phyloP scores from a whole-genome alignment of 2,797 vertebrate genomes.

The Neomorphus geoffroyi region DNA sequence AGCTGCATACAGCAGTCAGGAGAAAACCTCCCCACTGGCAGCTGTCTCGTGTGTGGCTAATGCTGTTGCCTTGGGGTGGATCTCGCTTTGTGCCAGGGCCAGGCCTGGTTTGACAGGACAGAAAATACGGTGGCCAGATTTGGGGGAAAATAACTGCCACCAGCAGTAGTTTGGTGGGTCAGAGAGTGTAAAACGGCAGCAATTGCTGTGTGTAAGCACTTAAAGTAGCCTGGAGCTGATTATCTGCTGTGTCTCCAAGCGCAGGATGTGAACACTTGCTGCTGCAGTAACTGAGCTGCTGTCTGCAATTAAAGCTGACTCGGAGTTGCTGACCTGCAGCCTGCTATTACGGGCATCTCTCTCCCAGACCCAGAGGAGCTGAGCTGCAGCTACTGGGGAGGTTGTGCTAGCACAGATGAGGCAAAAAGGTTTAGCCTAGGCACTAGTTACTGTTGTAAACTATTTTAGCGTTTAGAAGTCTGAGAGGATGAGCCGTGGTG shows the following conservation, averaged over 20 bases:
- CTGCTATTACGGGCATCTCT: neutral
- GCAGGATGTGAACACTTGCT: neutral
- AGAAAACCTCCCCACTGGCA: neutral
- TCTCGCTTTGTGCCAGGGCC: neutral
- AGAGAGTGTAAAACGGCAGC: neutral
- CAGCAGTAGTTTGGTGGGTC: neutral
- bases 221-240: neutral
- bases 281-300: neutral
- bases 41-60: neutral
- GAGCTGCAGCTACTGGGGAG: neutral
- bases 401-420: neutral
- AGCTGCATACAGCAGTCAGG: neutral
- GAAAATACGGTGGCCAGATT: neutral
- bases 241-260: neutral
- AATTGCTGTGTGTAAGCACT: neutral
- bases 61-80: neutral
- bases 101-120: neutral
- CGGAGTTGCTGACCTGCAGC: neutral
- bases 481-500: neutral
- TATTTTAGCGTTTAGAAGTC: neutral
- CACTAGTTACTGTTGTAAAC: neutral
- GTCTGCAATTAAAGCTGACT: constrained; percentile 8
- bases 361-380: neutral
- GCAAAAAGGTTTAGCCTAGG: neutral
- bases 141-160: neutral